Base-by-base conservation (phyloP, 2,888 invertebrate species). In the Dyspetes luteomarginatus region DNA sequence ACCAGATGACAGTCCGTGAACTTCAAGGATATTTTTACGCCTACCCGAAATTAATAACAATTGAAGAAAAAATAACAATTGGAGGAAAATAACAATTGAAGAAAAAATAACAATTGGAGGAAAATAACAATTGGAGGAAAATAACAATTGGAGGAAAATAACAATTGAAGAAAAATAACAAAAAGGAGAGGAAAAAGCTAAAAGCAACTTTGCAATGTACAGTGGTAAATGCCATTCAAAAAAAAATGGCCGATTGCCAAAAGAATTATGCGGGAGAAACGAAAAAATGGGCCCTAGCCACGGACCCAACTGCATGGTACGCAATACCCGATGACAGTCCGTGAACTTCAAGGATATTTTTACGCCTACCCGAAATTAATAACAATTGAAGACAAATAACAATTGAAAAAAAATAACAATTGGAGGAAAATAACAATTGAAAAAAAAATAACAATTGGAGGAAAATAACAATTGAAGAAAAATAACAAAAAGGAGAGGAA, bases 241-340 rank as follows among this genome's bases (percentile, higher is more conserved):
- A n/a, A 9, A 7, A 36, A 36, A 36, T 4, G 36, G 36, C 36
- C n/a, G 1, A 30, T 30, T 7, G 30, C 30, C 30, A 30, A 30
- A 36, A 2, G 12, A 36, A 36, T 9, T 1, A 36, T 36, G 12
- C 36, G 36, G 12, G 12, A 12, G 12, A 7, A 36, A 36, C 36
- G 36, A 7, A 12, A 36, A n/a, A n/a, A 78, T 91, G 91, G 91
- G 89, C 90, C 88, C 90, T 91, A 88, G 90, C 91, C 90, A 90
- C 90, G 90, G 91, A 90, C 89, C 90, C 91, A 81, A 85, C 91
- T 74, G 91, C 94, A 92, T 94, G 94, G 94, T 92, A 94, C 93
- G 94, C 94, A 92, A 93, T 94, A 93, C 92, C 94, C 93, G 92
- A 94, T 93, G 94, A 94, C 93, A 94, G 94, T 93, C 94, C 94